Conservation (phyloP, 2,113 vertebrate species). For the Propithecus coquereli region DNA sequence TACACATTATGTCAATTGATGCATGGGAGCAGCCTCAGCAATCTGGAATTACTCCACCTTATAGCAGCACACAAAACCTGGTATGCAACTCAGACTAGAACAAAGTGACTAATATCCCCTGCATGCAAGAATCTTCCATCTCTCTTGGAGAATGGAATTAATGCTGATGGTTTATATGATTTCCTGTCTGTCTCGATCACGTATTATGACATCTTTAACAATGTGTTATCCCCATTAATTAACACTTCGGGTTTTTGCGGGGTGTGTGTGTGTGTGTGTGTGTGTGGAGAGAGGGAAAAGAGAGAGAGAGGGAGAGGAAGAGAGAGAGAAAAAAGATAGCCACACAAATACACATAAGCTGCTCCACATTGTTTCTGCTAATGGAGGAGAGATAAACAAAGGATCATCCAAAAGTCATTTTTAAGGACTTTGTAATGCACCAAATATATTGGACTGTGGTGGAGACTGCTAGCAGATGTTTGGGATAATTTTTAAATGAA, state of each 20-base stretch:
- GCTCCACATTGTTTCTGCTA: background rate
- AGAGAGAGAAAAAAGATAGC: background rate
- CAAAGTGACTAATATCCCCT: background rate
- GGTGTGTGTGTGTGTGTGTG: background rate
- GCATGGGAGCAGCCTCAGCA: background rate
- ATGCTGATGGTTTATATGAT: background rate
- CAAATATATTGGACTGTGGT: background rate
- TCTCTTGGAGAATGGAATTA: background rate
- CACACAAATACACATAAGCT: background rate
- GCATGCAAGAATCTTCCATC: background rate
- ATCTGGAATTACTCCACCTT: background rate
- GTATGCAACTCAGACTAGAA: background rate
- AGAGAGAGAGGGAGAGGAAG: background rate
- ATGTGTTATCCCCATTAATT: background rate
- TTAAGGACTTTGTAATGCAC: background rate
- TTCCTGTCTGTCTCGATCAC: background rate
- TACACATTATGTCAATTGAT: background rate
- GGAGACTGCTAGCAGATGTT: background rate
- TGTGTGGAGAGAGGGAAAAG: background rate
- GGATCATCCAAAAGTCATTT: background rate
- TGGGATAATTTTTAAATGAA: background rate
- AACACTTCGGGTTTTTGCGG: background rate
- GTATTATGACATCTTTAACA: background rate
- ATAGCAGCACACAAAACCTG: background rate
- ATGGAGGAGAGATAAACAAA: background rate